A percentile compares a stretch with the other conserved stretches of the same genome.
Conservation (phyloP, 2,888 invertebrate species). For the Emesis furor region DNA sequence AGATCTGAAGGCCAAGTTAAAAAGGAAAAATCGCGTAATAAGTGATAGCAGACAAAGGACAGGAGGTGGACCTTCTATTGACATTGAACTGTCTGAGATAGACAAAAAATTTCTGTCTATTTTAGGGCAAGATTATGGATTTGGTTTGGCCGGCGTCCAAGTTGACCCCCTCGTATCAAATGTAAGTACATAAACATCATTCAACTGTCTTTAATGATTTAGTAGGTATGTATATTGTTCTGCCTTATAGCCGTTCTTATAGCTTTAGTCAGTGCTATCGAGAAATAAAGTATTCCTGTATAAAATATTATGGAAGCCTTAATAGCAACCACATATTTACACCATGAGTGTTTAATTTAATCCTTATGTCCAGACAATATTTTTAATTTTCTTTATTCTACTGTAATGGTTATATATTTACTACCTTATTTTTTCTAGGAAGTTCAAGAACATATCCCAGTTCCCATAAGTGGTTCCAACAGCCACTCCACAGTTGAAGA, state of each 20-base stretch:
- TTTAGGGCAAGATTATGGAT: background rate
- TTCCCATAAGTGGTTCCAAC: background rate
- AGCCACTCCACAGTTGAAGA: background rate
- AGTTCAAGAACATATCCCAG: background rate
- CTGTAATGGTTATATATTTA: background rate
- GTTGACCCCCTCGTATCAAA: background rate
- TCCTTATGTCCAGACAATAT: too few species aligned
- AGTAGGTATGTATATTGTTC: too few species aligned
- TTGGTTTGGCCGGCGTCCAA: background rate
- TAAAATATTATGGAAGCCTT: too few species aligned
- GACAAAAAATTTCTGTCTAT: background rate
- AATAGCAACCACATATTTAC: too few species aligned
- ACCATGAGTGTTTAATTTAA: too few species aligned
- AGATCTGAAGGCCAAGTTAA: background rate
- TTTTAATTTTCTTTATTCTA: too few species aligned
- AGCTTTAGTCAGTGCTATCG: too few species aligned
- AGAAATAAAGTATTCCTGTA: too few species aligned
- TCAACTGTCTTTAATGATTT: background rate
- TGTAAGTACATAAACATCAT: background rate
- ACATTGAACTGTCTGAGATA: background rate
- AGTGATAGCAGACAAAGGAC: background rate
- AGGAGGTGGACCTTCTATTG: background rate
- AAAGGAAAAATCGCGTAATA: background rate
- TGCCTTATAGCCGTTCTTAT: too few species aligned
- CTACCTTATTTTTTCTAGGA: background rate